Evolutionary conservation across 1,140 invertebrate species (phyloP).

Genomic region (Bicyclus anynana): DNA sequence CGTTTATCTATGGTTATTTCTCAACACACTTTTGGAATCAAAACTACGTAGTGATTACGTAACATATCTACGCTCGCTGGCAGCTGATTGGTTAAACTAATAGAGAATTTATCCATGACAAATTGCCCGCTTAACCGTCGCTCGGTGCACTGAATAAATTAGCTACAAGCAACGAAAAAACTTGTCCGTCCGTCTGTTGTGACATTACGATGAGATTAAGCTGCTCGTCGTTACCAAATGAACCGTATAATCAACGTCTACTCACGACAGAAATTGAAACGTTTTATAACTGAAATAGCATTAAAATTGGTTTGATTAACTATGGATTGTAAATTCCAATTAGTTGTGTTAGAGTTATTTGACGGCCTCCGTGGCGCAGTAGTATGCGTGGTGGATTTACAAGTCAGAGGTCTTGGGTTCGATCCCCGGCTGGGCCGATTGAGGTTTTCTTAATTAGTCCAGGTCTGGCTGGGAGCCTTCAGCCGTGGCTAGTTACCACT

Average conservation of each 20-base stretch:
- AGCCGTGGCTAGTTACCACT: too few relatives aligned
- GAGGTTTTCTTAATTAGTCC: too few relatives aligned
- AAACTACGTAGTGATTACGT: neutral
- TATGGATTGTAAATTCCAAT: neutral
- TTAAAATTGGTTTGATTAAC: neutral
- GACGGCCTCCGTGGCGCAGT: too few relatives aligned
- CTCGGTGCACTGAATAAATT: conserved; percentile 40
- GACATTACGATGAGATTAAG: conserved; percentile 7
- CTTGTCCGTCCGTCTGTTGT: conserved; percentile 8
- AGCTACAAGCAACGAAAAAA: conserved; percentile 10
- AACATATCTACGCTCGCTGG: neutral
- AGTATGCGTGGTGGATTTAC: too few relatives aligned
- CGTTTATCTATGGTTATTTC: neutral
- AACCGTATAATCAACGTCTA: conserved; percentile 7
- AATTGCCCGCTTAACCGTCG: conserved; percentile 53
- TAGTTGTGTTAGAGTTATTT: neutral
- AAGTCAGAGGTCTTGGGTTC: too few relatives aligned
- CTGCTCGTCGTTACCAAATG: conserved; percentile 7
- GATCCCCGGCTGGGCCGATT: too few relatives aligned
- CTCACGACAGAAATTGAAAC: conserved; percentile 4
- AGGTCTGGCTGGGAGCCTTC: too few relatives aligned
- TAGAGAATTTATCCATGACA: conserved; percentile 62
- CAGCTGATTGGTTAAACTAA: conserved; percentile 40
- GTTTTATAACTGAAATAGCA: conserved; percentile 1
- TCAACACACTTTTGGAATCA: neutral